phyloP scores from a whole-genome alignment of 2,797 vertebrate species.

The Enteromius paludinosus region DNA sequence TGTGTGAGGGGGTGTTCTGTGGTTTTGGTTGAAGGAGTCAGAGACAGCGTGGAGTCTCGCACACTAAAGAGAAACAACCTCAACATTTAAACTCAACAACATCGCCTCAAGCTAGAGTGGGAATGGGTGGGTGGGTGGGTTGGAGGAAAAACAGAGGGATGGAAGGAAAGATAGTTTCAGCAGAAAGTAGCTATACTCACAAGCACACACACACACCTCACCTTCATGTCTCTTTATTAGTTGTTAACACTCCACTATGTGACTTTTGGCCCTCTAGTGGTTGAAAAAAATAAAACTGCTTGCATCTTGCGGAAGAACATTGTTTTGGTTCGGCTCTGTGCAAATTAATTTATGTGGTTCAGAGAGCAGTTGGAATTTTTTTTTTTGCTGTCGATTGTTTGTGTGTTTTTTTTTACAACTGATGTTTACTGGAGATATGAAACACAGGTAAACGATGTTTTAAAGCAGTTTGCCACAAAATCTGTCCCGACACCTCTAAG shows the following conservation, averaged over 20 bases:
- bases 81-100: slow-evolving; percentile 80
- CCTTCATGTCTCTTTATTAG: neutral
- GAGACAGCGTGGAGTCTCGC: slow-evolving; percentile 86
- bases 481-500: neutral
- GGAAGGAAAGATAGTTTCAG: slow-evolving; percentile 47
- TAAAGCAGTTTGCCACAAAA: neutral
- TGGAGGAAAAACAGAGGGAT: slow-evolving; percentile 45
- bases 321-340: neutral
- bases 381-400: neutral
- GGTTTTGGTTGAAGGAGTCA: slow-evolving; percentile 84
- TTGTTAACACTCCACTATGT: neutral
- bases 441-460: neutral
- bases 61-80: slow-evolving; percentile 84
- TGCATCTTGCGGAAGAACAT: neutral
- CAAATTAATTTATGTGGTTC: neutral
- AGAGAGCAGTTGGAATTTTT: neutral
- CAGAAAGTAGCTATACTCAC: neutral
- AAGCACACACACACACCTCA: neutral
- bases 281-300: neutral
- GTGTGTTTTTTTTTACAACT: neutral
- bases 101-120: slow-evolving; percentile 71
- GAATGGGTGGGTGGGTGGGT: slow-evolving; percentile 52
- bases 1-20: slow-evolving; percentile 63
- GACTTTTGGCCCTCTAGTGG: slow-evolving; percentile 2
- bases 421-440: neutral